These are phyloP conservation scores for Thymallus thymallus DNA, from an alignment of 2,113 vertebrate genomes.

Conservation along the genomic window DNA sequence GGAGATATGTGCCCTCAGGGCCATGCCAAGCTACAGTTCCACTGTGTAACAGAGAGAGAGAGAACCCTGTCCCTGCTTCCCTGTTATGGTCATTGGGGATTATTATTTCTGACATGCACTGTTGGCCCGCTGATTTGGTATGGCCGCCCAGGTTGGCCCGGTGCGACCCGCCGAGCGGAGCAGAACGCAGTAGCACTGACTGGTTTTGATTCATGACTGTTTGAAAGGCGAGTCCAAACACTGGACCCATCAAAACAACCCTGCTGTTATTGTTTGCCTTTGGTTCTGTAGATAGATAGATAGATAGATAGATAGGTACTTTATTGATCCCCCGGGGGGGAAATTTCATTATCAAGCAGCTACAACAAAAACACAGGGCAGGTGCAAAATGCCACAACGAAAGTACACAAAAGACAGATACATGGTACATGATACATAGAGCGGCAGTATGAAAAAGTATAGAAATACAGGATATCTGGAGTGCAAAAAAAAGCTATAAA, in stretches of 20 bases:
- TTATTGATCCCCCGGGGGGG: no score
- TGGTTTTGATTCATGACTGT: conserved; percentile 50
- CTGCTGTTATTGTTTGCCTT: conserved; percentile 46
- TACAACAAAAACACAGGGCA: no score
- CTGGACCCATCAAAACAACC: conserved; percentile 23
- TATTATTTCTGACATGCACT: conserved; percentile 62
- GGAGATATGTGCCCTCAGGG: conserved; percentile 9
- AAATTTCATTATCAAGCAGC: no score
- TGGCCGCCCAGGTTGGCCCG: conserved; percentile 34
- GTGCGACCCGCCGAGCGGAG: conserved; percentile 1
- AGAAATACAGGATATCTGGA: no score
- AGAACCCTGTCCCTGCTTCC: conserved; percentile 5
- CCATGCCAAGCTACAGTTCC: not conserved
- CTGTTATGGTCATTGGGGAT: conserved; percentile 27
- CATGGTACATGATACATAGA: no score
- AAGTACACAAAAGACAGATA: no score
- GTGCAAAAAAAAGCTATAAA: no score
- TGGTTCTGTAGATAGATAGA: no score
- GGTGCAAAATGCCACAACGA: no score
- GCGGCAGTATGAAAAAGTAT: no score
- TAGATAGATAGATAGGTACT: no score
- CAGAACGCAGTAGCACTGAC: conserved; percentile 6
- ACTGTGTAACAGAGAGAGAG: not conserved
- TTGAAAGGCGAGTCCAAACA: conserved; percentile 48
- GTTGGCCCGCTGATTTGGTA: conserved; percentile 45